A percentile compares a stretch with the other conserved stretches of the same genome.
These are phyloP conservation scores for Gallinago undulata DNA, from an alignment of 2,113 vertebrate species.

Conservation along the genomic window DNA sequence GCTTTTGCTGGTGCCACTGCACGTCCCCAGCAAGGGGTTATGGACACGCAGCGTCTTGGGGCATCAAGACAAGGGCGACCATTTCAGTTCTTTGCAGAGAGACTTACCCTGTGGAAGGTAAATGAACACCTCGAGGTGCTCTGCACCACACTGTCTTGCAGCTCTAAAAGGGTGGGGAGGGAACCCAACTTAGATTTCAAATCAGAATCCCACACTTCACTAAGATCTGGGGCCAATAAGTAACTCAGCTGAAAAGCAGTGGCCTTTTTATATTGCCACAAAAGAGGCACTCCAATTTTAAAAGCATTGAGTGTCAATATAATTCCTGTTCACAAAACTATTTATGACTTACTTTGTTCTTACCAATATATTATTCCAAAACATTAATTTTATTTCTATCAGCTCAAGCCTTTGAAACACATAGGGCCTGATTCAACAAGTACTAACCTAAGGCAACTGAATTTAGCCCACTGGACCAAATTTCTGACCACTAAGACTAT, in stretches of 20 bases:
- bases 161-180: not conserved
- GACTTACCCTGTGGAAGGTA: not conserved
- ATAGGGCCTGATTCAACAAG: not conserved
- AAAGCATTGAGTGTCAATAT: not conserved
- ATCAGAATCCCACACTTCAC: not conserved
- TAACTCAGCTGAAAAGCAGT: not conserved
- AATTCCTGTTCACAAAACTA: not conserved
- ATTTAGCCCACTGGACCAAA: not conserved
- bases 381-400: not conserved
- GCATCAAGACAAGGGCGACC: not conserved
- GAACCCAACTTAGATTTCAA: not conserved
- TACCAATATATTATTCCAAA: not conserved
- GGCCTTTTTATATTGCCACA: not conserved
- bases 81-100: not conserved
- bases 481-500: not conserved
- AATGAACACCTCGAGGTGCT: fast-evolving
- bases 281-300: not conserved
- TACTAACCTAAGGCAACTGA: not conserved
- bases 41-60: not conserved
- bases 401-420: not conserved
- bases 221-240: not conserved
- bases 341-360: not conserved
- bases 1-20: too few relatives aligned
- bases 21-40: not conserved
- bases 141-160: not conserved